Percentiles rank a stretch among this genome's conserved stretches.
phyloP scores from a whole-genome alignment of 1,140 invertebrate genomes.

The Pogonomyrmex californicus region DNA sequence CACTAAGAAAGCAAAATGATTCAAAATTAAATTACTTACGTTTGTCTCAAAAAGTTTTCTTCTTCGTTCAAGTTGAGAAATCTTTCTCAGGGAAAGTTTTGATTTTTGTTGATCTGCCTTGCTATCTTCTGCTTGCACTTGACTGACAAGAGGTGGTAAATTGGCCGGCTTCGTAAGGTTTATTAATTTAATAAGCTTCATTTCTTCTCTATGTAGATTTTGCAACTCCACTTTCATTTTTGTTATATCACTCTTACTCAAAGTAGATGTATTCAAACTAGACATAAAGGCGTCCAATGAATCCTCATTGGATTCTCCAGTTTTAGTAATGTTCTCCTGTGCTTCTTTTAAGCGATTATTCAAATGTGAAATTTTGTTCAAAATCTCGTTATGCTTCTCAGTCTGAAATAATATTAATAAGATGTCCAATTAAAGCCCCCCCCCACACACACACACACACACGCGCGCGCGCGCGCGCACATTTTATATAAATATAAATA shows the following conservation, averaged over 20 bases:
- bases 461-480: too few relatives aligned
- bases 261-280: conserved; percentile 86
- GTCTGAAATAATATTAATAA: conserved; percentile 86
- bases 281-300: conserved; percentile 92
- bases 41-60: conserved; percentile 33
- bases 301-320: conserved; percentile 86
- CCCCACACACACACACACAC: too few relatives aligned
- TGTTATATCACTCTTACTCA: conserved; percentile 85
- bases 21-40: background rate
- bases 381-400: conserved; percentile 90
- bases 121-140: background rate
- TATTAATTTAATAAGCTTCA: conserved; percentile 90
- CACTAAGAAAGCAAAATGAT: background rate
- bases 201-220: conserved; percentile 91
- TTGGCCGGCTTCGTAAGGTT: conserved; percentile 93
- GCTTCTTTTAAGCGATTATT: conserved; percentile 88
- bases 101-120: background rate
- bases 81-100: conserved; percentile 13
- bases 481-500: conserved; percentile 17
- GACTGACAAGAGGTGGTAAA: conserved; percentile 87
- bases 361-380: conserved; percentile 88
- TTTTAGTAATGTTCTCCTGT: conserved; percentile 74
- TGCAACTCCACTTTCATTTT: conserved; percentile 88
- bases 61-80: conserved; percentile 49
- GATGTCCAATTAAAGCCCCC: background rate